Base-by-base conservation (phyloP, 2,797 vertebrate species). In the Gobionotothen gibberifrons region DNA sequence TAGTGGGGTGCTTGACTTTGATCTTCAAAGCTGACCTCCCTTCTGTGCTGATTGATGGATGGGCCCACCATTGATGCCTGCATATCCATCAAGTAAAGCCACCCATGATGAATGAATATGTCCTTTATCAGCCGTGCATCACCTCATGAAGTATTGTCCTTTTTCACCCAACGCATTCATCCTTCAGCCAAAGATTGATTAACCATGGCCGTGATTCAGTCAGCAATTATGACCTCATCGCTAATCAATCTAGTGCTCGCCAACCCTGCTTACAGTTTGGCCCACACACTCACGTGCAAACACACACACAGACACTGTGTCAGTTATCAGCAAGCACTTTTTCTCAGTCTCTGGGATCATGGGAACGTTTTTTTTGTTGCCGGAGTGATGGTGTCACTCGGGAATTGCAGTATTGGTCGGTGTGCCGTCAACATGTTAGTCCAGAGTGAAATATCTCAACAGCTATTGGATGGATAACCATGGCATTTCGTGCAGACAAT, bases 101-200 rank as follows among this genome's bases (percentile, higher is more conserved):
- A 74, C 85, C 81, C 62, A 44, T 93, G 93, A 95, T 94, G 91
- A 94, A 95, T 94, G 94, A 92, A 92, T 85, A 90, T 90, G 92
- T 93, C 93, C 93, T 93, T 91, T 93, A 94, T 95, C 93, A 91
- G 87, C 84, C 86, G 89, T 93, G 93, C 94, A 94, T 94, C 93
- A 93, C 91, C 92, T 90, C 81, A 87, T 91, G 88, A 94, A 90
- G 89, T 90, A 93, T 93, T 92, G 93, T 94, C 92, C 91, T 91
- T 89, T 81, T 83, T 85, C 86, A 81, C 91, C 87, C 91, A 89
- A 84, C 69, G 74, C 88, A 90, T 94, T 92, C 87, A 92, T 94
- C 90, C 90, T 90, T 91, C 85, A 90, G 87, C 88, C 87, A 85
- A 46, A 91, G 93, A 95, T 94, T 91, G 93, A 94, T 94, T 93